phyloP scores from a whole-genome alignment of 2,888 invertebrate species.

The Xestia c-nigrum region DNA sequence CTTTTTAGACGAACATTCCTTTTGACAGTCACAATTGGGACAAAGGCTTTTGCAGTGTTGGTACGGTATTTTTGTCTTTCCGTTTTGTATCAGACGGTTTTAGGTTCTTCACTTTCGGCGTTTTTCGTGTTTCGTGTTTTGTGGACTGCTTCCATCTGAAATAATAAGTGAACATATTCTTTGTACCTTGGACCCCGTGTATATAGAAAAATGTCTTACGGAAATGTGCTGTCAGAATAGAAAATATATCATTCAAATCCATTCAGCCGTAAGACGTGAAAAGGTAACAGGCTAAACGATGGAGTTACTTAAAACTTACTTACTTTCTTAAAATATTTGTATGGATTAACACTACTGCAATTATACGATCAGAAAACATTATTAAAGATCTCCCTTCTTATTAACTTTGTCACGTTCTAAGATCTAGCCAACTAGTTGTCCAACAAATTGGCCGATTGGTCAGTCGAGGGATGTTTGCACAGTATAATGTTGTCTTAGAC shows the following conservation, averaged over 20 bases:
- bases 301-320: background rate
- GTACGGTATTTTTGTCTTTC: background rate
- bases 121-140: background rate
- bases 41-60: slow-evolving; percentile 13
- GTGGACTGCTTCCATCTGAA: background rate
- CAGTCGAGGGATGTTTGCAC: background rate
- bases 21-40: background rate
- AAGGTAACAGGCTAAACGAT: background rate
- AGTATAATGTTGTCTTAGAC: slow-evolving; percentile 13
- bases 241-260: background rate
- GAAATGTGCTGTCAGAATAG: background rate
- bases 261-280: background rate
- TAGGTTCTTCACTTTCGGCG: background rate
- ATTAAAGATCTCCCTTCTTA: background rate
- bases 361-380: background rate
- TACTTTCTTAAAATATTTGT: background rate
- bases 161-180: background rate
- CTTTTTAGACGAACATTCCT: background rate
- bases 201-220: background rate
- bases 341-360: background rate
- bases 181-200: background rate
- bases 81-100: slow-evolving; percentile 1
- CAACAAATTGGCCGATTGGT: background rate
- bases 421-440: background rate
- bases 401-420: background rate